phyloP scores from a whole-genome alignment of 2,888 invertebrate species.

The Bombylius discolor region DNA sequence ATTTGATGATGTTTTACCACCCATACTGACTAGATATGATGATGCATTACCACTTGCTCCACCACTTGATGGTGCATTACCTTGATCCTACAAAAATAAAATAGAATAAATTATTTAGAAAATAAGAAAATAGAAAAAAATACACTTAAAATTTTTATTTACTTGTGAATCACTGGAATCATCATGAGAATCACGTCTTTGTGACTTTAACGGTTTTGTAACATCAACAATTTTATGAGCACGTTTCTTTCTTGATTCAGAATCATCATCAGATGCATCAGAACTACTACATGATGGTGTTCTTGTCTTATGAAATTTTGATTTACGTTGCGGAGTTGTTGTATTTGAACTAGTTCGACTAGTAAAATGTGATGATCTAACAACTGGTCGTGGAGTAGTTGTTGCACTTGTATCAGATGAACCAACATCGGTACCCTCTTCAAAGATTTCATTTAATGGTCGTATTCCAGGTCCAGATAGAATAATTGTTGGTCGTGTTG shows the following conservation, averaged over 20 bases:
- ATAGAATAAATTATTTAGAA: neutral
- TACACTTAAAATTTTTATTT: constrained; percentile 27
- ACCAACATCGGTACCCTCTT: constrained; percentile 42
- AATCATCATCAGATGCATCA: constrained; percentile 82
- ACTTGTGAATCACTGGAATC: constrained; percentile 78
- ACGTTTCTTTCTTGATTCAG: constrained; percentile 68
- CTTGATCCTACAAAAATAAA: constrained; percentile 1
- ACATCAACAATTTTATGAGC: constrained; percentile 54
- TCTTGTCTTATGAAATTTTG: constrained; percentile 56
- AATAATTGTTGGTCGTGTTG: constrained; percentile 32
- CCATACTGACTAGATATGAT: neutral
- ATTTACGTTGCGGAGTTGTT: constrained; percentile 40
- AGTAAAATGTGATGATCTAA: constrained; percentile 20
- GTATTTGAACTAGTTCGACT: constrained; percentile 7
- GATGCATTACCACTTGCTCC: neutral
- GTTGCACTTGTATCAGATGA: constrained; percentile 18
- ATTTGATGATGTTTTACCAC: neutral
- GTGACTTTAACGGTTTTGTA: constrained; percentile 47
- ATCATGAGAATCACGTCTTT: constrained; percentile 66
- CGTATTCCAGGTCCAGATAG: constrained; percentile 26
- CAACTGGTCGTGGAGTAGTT: constrained; percentile 20
- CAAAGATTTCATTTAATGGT: constrained; percentile 52
- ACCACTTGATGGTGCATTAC: constrained; percentile 31
- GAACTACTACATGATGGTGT: constrained; percentile 90
- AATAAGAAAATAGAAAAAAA: neutral